Evolutionary conservation across 92 coral and sea anemone species (phyloP).

Genomic region (Epizoanthus scotinus): DNA sequence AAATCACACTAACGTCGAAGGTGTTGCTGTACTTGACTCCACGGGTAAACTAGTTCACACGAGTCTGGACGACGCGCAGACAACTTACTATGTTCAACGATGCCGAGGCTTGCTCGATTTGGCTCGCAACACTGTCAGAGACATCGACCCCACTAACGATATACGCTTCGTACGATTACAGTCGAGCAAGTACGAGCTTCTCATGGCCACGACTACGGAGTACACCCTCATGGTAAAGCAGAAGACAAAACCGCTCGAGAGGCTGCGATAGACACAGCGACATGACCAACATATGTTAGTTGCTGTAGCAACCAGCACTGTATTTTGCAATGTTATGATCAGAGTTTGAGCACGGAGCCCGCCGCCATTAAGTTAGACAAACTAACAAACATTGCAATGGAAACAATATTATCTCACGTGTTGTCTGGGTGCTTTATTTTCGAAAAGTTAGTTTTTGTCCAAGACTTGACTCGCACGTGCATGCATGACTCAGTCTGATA

Average conservation of each 20-base stretch:
- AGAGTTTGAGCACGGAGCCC: too few species aligned
- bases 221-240: slow-evolving; percentile 72
- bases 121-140: slow-evolving; percentile 63
- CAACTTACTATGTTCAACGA: slow-evolving; percentile 61
- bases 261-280: slow-evolving; percentile 5
- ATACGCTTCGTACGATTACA: slow-evolving; percentile 70
- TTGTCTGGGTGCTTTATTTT: too few species aligned
- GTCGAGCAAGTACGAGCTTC: slow-evolving; percentile 70
- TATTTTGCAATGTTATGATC: neutral
- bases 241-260: slow-evolving; percentile 27
- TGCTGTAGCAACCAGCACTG: neutral
- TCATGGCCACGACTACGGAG: slow-evolving; percentile 70
- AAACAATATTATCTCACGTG: too few species aligned
- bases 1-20: slow-evolving; percentile 66
- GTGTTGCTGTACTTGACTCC: slow-evolving; percentile 60
- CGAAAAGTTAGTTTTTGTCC: too few species aligned
- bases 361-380: too few species aligned
- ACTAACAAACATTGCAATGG: too few species aligned
- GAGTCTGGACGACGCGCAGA: slow-evolving; percentile 59
- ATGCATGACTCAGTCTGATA: too few species aligned
- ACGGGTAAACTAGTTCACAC: slow-evolving; percentile 61
- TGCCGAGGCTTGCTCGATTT: slow-evolving; percentile 56
- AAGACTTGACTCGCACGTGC: too few species aligned
- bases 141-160: slow-evolving; percentile 78
- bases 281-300: neutral